Evolutionary conservation across 1,140 invertebrate species (phyloP), one percentile per base, ranked within the genome.

Genomic region (Anadara kagoshimensis): DNA sequence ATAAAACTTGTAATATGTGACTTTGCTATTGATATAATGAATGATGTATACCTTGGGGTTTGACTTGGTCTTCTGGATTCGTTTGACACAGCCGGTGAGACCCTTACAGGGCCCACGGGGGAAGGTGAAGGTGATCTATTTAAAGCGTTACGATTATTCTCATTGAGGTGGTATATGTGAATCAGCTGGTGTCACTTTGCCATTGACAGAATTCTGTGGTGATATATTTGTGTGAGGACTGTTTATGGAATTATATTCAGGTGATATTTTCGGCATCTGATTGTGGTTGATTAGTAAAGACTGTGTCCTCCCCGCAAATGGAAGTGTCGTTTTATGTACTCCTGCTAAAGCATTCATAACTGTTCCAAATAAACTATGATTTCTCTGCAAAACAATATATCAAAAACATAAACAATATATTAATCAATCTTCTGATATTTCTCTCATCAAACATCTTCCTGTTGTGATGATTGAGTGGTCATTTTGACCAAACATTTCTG

Each of bases 291-390:
- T 78, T 36, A 84, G 76, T 45, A 86, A 70, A 11, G 85, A 85
- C 71, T 86, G 84, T 10, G 84, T 86, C 51, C 82, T 78, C 24
- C 81, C 85, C 22, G 80, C 70, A 63, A 86, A 85, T 45, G 85
- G 84, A 53, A 84, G 71, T 26, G 81, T 80, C 65, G 84, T 82
- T 63, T 83, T 81, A 61, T 76, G 71, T 22, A 81, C 79, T 51
- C 85, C 83, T 5, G 83, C 78, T 22, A 86, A 69, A n/a, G 89
- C 89, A 69, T 85, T 88, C 53, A 91, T 89, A 56, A 91, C 87
- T 72, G 88, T 90, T 56, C 98, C 97, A 89, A 99, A 99, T 51
- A 99, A 90, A 45, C 96, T 96, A 90, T 99, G 97, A 88, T 99
- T 97, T 86, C 97, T 93, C 96, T 98, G 91, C 57, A 83, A 83